Evolutionary conservation across 2,888 invertebrate genomes (phyloP).

Genomic region (Eristalinus sepulchralis): DNA sequence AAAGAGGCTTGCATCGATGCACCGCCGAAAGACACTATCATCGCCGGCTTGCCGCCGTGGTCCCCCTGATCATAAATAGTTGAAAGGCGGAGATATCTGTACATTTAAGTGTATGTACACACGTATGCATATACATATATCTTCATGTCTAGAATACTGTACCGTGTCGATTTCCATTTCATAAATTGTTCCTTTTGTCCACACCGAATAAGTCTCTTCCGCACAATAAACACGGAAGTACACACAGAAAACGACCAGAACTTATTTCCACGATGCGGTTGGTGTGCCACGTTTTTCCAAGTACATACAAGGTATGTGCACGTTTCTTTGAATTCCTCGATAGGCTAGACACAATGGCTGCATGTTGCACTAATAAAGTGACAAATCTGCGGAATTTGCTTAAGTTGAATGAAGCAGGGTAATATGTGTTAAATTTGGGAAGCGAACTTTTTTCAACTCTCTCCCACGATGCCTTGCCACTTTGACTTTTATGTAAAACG

Average conservation of each 20-base stretch:
- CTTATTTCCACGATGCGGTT: constrained; percentile 38
- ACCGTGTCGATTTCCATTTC: constrained; percentile 55
- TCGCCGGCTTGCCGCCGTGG: not conserved
- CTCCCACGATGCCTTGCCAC: not conserved
- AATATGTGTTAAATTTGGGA: not conserved
- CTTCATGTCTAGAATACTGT: not conserved
- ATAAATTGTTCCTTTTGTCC: constrained; percentile 31
- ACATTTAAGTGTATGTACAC: not conserved
- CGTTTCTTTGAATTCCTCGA: constrained; percentile 9
- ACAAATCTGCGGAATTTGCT: constrained; percentile 38
- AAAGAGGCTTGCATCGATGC: constrained; percentile 44
- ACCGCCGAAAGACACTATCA: constrained; percentile 33
- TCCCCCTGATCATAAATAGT: constrained; percentile 35
- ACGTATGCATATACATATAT: not conserved
- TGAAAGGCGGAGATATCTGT: not conserved
- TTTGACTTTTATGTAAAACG: constrained; percentile 19
- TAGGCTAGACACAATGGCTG: constrained; percentile 10
- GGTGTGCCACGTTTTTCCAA: constrained; percentile 16
- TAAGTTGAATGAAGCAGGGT: not conserved
- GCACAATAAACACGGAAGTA: constrained; percentile 64
- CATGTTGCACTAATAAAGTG: constrained; percentile 39
- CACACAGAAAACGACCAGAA: constrained; percentile 32
- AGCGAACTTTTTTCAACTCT: not conserved
- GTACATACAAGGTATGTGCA: constrained; percentile 5
- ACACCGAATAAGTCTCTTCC: constrained; percentile 34